phyloP scores from a whole-genome alignment of 2,888 invertebrate genomes.

The Platycheirus albimanus region DNA sequence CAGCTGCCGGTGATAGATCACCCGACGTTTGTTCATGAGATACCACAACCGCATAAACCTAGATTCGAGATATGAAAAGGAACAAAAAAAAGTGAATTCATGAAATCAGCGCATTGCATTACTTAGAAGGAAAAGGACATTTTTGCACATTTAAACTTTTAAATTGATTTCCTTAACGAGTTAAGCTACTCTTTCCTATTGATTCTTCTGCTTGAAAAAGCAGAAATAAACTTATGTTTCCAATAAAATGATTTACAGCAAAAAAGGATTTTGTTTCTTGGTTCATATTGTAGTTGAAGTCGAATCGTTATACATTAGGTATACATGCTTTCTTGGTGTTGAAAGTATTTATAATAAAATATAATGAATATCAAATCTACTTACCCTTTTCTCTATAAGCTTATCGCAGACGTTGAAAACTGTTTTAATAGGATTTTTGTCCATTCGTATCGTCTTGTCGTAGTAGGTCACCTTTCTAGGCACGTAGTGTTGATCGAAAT shows the following conservation, averaged over 20 bases:
- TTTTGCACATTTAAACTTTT: conserved; percentile 64
- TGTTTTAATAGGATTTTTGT: conserved; percentile 96
- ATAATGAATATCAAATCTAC: conserved; percentile 76
- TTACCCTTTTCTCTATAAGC: conserved; percentile 92
- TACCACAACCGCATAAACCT: conserved; percentile 94
- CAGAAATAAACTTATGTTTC: conserved; percentile 8
- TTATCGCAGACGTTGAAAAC: conserved; percentile 96
- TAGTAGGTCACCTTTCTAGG: conserved; percentile 93
- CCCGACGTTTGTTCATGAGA: conserved; percentile 91
- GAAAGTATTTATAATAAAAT: too few species aligned
- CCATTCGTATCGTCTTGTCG: conserved; percentile 95
- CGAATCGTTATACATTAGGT: too few species aligned
- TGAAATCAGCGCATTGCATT: conserved; percentile 12
- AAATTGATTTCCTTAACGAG: conserved; percentile 73
- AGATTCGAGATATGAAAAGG: conserved; percentile 15
- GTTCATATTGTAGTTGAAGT: neutral
- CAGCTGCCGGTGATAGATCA: conserved; percentile 97
- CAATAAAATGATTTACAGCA: conserved; percentile 4
- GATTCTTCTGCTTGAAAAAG: conserved; percentile 21
- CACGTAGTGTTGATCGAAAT: conserved; percentile 92
- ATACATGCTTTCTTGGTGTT: neutral
- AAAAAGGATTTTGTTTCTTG: neutral
- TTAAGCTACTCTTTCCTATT: conserved; percentile 46
- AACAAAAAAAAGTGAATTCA: conserved; percentile 28
- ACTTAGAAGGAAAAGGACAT: conserved; percentile 43